These are phyloP conservation scores for Zoanthus sociatus DNA, from an alignment of 92 coral and sea anemone species.

Conservation along the genomic window DNA sequence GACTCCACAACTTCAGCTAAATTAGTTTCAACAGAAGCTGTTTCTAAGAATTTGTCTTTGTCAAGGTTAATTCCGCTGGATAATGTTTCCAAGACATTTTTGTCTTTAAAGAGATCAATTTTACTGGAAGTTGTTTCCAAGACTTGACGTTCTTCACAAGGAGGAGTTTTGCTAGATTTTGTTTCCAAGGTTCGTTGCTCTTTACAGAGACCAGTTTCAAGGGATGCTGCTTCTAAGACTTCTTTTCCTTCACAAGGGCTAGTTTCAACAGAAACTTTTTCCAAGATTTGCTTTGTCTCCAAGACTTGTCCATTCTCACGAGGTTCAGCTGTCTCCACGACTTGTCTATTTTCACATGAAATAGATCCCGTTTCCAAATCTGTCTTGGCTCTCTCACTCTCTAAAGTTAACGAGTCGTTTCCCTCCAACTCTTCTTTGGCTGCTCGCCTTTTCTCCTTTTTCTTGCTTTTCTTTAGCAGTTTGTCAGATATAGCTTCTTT, in stretches of 20 bases:
- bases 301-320: background rate
- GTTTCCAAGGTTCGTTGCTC: background rate
- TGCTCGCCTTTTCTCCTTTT: slow-evolving; percentile 30
- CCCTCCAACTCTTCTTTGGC: background rate
- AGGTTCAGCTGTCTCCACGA: background rate
- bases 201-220: background rate
- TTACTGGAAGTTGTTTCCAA: background rate
- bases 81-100: too few relatives aligned
- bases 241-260: background rate
- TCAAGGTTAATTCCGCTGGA: too few relatives aligned
- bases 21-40: too few relatives aligned
- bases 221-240: background rate
- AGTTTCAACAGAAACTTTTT: background rate
- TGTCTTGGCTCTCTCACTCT: background rate
- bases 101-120: too few relatives aligned
- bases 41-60: too few relatives aligned
- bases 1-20: too few relatives aligned
- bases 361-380: slow-evolving; percentile 20
- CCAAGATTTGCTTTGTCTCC: background rate
- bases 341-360: background rate
- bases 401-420: background rate
- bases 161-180: background rate
- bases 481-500: slow-evolving; percentile 55
- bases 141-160: background rate
- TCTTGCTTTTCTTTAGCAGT: slow-evolving; percentile 41